Conservation (phyloP, 2,797 vertebrate genomes). For the Oophaga sylvatica region DNA sequence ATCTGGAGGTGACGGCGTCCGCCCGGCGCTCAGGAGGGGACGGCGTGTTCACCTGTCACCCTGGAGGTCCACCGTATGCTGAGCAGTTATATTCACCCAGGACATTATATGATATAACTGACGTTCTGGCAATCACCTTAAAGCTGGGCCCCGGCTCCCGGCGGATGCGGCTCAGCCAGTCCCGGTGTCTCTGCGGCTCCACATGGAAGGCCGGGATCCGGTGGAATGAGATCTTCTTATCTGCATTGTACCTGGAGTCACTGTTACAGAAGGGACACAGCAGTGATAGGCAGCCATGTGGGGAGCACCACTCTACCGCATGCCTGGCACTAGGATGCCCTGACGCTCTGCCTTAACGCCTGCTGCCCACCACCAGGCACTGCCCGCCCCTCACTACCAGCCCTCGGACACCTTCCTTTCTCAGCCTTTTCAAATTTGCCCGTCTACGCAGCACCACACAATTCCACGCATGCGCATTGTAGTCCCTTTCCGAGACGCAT, state of each 20-base stretch:
- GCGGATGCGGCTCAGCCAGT: constrained; percentile 52
- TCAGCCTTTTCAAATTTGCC: constrained; percentile 10
- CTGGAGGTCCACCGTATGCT: too few relatives aligned
- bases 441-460: constrained; percentile 25
- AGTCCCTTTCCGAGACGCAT: not conserved
- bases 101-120: not conserved
- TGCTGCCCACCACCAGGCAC: not conserved
- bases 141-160: constrained; percentile 54
- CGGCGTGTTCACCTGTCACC: too few relatives aligned
- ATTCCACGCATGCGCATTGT: not conserved
- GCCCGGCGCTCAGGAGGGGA: too few relatives aligned
- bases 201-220: constrained; percentile 57
- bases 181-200: constrained; percentile 49
- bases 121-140: constrained; percentile 20
- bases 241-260: constrained; percentile 54
- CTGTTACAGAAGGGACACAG: constrained; percentile 60
- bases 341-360: not conserved
- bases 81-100: not conserved
- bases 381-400: not conserved
- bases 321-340: not conserved
- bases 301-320: constrained; percentile 5
- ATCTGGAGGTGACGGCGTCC: too few relatives aligned
- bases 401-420: not conserved
- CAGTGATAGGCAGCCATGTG: constrained; percentile 59
- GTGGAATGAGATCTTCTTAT: constrained; percentile 60